A percentile compares a stretch with the other conserved stretches of the same genome.
phyloP scores from a whole-genome alignment of 2,797 vertebrate species.

The Rhincodon typus region DNA sequence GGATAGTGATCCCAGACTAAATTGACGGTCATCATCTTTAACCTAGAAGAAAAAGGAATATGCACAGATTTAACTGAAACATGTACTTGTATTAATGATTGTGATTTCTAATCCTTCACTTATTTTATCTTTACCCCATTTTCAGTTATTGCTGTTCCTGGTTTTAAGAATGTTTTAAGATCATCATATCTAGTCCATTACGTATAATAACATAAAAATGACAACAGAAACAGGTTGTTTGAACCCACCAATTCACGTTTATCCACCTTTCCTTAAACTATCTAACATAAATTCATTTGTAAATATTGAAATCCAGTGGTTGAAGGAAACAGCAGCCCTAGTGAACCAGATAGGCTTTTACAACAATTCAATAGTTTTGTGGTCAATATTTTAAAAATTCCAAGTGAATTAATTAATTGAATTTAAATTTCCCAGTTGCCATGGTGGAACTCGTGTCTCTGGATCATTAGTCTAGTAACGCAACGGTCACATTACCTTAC shows the following conservation, averaged over 20 bases:
- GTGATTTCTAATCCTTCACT: not conserved
- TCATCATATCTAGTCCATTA: not conserved
- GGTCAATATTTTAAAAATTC: too few species aligned
- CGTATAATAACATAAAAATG: not conserved
- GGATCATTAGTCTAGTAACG: too few species aligned
- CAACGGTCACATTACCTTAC: too few species aligned
- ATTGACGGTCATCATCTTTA: slow-evolving; percentile 28
- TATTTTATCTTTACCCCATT: not conserved
- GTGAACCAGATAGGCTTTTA: too few species aligned
- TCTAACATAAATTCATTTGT: not conserved
- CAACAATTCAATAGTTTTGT: too few species aligned
- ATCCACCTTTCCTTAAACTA: not conserved
- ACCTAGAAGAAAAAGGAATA: not conserved
- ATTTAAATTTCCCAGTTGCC: too few species aligned
- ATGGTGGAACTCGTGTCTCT: too few species aligned
- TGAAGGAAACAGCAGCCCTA: not conserved
- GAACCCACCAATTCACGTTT: not conserved
- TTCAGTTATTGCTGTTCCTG: not conserved
- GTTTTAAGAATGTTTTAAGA: not conserved
- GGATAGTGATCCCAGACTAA: slow-evolving; percentile 64
- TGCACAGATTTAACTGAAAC: slow-evolving; percentile 8
- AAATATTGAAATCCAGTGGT: not conserved
- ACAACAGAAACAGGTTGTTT: not conserved
- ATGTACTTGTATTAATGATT: not conserved
- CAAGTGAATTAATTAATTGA: too few species aligned